Evolutionary conservation across 1,140 invertebrate genomes (phyloP).

Genomic region (Oscheius sp.): DNA sequence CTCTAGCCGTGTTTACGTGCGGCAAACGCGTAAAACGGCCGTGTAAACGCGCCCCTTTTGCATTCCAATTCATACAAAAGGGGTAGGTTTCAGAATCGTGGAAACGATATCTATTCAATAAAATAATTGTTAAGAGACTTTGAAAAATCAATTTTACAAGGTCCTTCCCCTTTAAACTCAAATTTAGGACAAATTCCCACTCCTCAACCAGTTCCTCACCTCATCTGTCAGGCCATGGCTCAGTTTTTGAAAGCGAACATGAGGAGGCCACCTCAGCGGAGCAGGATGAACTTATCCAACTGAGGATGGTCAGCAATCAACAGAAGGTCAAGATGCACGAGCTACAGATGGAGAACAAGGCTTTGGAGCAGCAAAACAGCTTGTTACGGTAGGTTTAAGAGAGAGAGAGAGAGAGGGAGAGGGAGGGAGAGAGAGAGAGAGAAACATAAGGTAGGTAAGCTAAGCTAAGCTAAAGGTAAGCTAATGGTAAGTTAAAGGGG

Average conservation of each 20-base stretch:
- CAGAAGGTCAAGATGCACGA: neutral
- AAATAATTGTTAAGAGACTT: no score
- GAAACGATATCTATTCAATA: no score
- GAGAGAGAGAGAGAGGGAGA: conserved; percentile 1
- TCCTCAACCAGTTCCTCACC: neutral
- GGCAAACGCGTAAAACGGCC: no score
- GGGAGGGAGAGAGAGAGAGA: neutral
- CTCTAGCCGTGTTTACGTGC: no score
- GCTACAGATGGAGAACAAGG: neutral
- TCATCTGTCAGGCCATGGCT: neutral
- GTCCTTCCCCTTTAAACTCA: neutral
- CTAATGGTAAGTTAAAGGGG: no score
- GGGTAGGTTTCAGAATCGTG: no score
- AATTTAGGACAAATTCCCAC: neutral
- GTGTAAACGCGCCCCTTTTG: no score
- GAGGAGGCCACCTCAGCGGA: neutral
- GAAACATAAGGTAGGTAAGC: no score
- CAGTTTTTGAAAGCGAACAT: neutral
- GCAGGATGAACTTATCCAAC: neutral
- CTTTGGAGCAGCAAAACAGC: neutral
- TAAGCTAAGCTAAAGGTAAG: conserved; percentile 8
- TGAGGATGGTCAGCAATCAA: neutral
- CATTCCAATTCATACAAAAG: no score
- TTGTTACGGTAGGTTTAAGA: conserved; percentile 2
- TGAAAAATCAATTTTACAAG: neutral